phyloP scores from a whole-genome alignment of 2,888 invertebrate species.

The Xanthorhoe spadicearia region DNA sequence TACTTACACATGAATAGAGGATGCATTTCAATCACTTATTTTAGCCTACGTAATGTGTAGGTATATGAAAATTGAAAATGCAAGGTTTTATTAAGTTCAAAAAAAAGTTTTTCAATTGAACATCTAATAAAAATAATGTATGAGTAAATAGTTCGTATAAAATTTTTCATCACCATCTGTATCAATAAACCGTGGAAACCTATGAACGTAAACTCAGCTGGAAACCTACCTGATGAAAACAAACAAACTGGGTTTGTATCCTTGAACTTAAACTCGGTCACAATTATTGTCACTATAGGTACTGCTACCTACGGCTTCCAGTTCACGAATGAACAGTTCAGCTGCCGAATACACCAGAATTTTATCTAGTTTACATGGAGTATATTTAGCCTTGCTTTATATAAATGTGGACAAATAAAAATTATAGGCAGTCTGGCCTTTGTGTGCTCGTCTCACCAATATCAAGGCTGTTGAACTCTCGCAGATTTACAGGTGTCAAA shows the following conservation, averaged over 20 bases:
- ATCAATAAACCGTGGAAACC: slow-evolving; percentile 27
- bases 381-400: slow-evolving; percentile 68
- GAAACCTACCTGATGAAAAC: slow-evolving; percentile 61
- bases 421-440: slow-evolving; percentile 42
- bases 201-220: slow-evolving; percentile 5
- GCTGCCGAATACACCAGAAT: slow-evolving; percentile 63
- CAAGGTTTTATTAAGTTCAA: neutral
- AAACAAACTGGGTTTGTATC: slow-evolving; percentile 52
- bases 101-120: neutral
- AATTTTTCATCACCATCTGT: slow-evolving; percentile 32
- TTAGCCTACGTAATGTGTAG: neutral
- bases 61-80: neutral
- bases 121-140: neutral
- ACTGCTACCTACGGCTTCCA: slow-evolving; percentile 63
- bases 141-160: neutral
- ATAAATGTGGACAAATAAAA: slow-evolving; percentile 61
- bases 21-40: slow-evolving; percentile 1
- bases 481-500: slow-evolving; percentile 17
- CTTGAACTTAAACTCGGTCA: slow-evolving; percentile 73
- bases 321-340: slow-evolving; percentile 64
- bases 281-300: slow-evolving; percentile 48
- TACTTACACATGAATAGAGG: slow-evolving; percentile 15
- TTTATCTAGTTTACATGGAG: slow-evolving; percentile 69
- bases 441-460: slow-evolving; percentile 30
- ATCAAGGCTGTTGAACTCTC: slow-evolving; percentile 50